Conservation (phyloP, 2,888 invertebrate genomes). For the Trachelus stipa region DNA sequence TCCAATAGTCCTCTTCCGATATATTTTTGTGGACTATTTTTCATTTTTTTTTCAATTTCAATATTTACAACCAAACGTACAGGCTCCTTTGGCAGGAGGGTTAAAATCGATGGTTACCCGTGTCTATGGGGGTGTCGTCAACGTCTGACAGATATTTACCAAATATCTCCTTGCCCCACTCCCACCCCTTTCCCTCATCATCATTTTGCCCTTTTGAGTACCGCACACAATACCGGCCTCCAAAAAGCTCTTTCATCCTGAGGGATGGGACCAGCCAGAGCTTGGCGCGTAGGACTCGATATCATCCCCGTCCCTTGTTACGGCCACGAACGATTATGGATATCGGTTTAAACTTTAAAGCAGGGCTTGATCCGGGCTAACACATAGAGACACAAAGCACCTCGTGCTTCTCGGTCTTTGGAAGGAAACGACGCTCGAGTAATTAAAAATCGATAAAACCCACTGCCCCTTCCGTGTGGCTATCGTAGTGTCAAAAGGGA, state of each 20-base stretch:
- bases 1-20: no score
- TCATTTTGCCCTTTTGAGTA: neutral
- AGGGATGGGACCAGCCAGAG: neutral
- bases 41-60: no score
- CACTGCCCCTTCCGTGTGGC: slow-evolving; percentile 38
- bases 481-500: no score
- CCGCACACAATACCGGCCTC: neutral
- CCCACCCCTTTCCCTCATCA: neutral
- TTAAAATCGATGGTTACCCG: no score
- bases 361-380: slow-evolving; percentile 22
- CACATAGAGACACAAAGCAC: slow-evolving; percentile 20
- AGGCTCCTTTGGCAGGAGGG: no score
- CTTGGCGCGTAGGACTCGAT: neutral
- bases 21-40: no score
- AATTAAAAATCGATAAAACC: slow-evolving; percentile 64
- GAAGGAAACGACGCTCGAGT: slow-evolving; percentile 53
- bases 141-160: no score
- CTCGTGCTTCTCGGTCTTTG: slow-evolving; percentile 34
- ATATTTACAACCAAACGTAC: no score
- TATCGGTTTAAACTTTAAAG: slow-evolving; percentile 41
- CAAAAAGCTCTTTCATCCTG: neutral
- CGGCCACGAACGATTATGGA: slow-evolving; percentile 18
- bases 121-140: no score
- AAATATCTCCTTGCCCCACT: neutral
- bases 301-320: neutral